These are phyloP conservation scores for Saimiri boliviensis DNA, from an alignment of 2,113 vertebrate genomes.

Conservation along the genomic window DNA sequence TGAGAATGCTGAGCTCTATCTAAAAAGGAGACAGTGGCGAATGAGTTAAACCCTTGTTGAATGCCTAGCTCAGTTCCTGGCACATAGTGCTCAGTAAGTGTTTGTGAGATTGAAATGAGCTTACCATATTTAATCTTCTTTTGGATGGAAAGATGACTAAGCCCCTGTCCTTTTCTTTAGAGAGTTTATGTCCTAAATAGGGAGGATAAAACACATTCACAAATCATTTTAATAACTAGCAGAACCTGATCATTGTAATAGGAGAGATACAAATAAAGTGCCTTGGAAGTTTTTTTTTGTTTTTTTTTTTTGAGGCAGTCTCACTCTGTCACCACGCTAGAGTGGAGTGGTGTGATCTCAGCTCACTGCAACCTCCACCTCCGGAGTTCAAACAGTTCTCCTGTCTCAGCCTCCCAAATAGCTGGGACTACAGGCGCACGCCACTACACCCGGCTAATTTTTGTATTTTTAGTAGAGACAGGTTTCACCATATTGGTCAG, in stretches of 20 bases:
- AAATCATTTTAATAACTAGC: not conserved
- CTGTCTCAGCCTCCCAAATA: too few relatives aligned
- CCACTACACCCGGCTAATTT: too few relatives aligned
- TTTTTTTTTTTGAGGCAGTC: too few relatives aligned
- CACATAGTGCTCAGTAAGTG: not conserved
- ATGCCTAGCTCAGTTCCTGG: not conserved
- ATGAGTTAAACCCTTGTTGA: not conserved
- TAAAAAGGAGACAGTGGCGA: not conserved
- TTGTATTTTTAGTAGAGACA: too few relatives aligned
- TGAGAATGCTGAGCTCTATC: not conserved
- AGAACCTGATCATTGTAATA: not conserved
- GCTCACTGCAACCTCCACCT: too few relatives aligned
- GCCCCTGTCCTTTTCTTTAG: not conserved
- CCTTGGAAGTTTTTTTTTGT: too few relatives aligned
- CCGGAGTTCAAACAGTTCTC: too few relatives aligned
- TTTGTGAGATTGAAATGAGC: not conserved
- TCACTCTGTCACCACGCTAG: too few relatives aligned
- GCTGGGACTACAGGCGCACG: too few relatives aligned
- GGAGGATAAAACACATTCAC: not conserved
- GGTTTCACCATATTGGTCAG: too few relatives aligned
- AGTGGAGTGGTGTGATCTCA: too few relatives aligned
- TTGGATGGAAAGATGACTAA: not conserved
- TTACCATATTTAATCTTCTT: not conserved
- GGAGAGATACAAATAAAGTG: not conserved
- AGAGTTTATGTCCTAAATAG: not conserved